phyloP scores from a whole-genome alignment of 2,888 invertebrate genomes.

The Agrilus cyanescens region DNA sequence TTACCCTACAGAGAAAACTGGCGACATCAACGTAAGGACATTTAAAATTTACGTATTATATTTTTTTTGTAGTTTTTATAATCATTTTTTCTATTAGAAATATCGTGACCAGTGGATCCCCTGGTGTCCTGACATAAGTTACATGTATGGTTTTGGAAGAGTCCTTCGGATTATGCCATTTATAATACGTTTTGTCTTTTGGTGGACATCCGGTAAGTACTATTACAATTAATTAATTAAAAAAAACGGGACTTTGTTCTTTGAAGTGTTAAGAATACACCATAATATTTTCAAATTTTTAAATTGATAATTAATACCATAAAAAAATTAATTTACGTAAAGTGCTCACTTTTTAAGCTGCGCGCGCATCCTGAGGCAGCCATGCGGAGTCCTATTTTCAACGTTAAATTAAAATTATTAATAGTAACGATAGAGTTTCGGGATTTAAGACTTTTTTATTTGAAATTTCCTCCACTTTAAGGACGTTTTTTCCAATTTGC shows the following conservation, averaged over 20 bases:
- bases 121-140: conserved; percentile 44
- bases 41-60: neutral
- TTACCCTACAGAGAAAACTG: conserved; percentile 41
- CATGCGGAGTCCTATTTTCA: too few species aligned
- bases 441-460: too few species aligned
- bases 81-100: conserved; percentile 29
- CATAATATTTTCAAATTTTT: too few species aligned
- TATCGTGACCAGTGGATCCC: conserved; percentile 39
- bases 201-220: conserved; percentile 27
- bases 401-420: too few species aligned
- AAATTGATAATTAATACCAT: too few species aligned
- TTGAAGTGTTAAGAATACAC: too few species aligned
- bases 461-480: too few species aligned
- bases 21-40: conserved; percentile 32
- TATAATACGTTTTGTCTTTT: conserved; percentile 27
- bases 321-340: too few species aligned
- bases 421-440: too few species aligned
- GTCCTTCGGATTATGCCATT: conserved; percentile 32
- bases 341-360: too few species aligned
- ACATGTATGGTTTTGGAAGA: conserved; percentile 39
- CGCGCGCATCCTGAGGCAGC: too few species aligned
- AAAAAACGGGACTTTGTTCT: conserved; percentile 9
- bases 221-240: neutral
- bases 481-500: too few species aligned
- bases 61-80: neutral